phyloP scores from a whole-genome alignment of 2,797 vertebrate genomes.

The Darevskia mixta region DNA sequence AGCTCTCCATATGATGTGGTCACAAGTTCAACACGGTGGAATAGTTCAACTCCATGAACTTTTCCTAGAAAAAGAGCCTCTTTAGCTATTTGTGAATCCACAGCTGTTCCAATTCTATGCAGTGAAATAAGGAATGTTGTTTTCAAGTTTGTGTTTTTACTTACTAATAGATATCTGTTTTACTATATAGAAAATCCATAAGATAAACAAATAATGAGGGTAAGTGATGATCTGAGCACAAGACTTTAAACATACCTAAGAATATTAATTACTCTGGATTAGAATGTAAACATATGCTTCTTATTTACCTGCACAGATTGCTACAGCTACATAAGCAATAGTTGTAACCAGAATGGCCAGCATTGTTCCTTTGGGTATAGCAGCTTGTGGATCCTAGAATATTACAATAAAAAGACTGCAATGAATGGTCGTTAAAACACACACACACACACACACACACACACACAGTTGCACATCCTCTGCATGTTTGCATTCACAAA shows the following conservation, averaged over 20 bases:
- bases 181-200: constrained; percentile 9
- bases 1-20: not conserved
- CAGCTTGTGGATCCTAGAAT: constrained; percentile 89
- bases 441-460: not conserved
- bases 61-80: not conserved
- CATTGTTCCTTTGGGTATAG: constrained; percentile 95
- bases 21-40: not conserved
- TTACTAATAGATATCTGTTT: not conserved
- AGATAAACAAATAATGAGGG: constrained; percentile 14
- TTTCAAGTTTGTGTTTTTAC: not conserved
- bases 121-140: not conserved
- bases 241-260: constrained; percentile 26
- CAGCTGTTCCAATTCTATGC: not conserved
- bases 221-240: constrained; percentile 10
- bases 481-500: not conserved
- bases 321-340: constrained; percentile 89
- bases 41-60: not conserved
- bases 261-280: not conserved
- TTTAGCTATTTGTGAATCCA: not conserved
- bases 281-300: constrained; percentile 16
- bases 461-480: not conserved
- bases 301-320: constrained; percentile 90
- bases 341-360: constrained; percentile 94
- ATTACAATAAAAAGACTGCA: constrained; percentile 32
- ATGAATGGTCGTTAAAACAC: constrained; percentile 26